Evolutionary conservation across 2,113 vertebrate genomes (phyloP).

Genomic region (Lophochroa leadbeateri): DNA sequence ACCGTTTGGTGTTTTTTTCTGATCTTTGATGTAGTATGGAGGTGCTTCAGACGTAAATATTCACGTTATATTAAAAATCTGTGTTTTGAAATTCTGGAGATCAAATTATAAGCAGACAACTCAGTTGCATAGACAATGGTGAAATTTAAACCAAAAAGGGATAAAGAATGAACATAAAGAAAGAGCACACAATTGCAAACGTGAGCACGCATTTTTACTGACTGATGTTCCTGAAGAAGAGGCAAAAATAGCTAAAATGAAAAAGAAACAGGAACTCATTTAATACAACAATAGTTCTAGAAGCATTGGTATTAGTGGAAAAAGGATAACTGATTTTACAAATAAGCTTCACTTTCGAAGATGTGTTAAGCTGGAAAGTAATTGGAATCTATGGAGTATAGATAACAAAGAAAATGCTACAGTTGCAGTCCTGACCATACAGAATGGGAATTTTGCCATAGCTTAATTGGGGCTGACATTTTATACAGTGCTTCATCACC

Average conservation of each 20-base stretch:
- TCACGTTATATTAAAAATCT: background rate
- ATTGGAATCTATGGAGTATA: background rate
- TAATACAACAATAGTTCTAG: background rate
- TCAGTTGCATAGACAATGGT: background rate
- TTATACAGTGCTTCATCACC: conserved; percentile 3
- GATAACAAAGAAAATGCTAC: background rate
- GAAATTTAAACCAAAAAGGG: background rate
- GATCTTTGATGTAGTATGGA: background rate
- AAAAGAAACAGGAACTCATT: background rate
- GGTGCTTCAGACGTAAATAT: background rate
- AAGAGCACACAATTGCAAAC: background rate
- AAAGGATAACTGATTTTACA: background rate
- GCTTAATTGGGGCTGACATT: conserved; percentile 29
- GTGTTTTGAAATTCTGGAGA: background rate
- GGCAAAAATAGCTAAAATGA: background rate
- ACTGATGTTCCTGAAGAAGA: background rate
- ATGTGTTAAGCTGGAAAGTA: background rate
- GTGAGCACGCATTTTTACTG: background rate
- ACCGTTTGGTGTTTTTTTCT: background rate
- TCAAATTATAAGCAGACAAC: background rate
- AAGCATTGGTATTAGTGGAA: background rate
- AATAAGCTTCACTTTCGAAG: background rate
- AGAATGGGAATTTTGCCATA: conserved; percentile 24
- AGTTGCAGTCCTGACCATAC: background rate
- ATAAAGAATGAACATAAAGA: background rate